Base-by-base conservation (phyloP, 2,113 vertebrate genomes). In the Oceanodroma tethys region DNA sequence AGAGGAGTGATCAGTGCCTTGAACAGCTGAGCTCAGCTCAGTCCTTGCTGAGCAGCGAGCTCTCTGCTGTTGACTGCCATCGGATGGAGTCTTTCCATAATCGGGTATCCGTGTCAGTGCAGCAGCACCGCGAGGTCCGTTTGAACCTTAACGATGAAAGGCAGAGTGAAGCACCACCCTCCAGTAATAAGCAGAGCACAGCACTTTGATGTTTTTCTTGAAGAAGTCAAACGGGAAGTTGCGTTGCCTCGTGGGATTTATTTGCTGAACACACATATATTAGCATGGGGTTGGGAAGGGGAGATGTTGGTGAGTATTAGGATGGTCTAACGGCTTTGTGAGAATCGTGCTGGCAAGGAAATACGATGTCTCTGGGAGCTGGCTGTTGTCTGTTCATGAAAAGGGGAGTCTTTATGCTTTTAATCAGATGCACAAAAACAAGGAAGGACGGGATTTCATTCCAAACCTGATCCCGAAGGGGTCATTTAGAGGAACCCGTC, bases 151-250 rank as follows among this genome's bases (percentile, higher is more conserved):
- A 1, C 7, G 53, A 70, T 83, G 67, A 92, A 76, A 88, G 58
- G 56, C 62, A 53, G 81, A 59, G 48, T 16, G 71, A 93, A 75
- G 30, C 85, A 55, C 4, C 27, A 23, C 43, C n/a, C 81, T 68
- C 58, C 2, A 11, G 82, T 53, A 43, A 70, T 11, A 4, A 78
- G 67, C 86, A 91, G 68, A 81, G 56, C 2, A 1, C 42, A 21
- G 18, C n/a, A 22, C 53, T 94, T 90, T 68, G 78, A 60, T 79
- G 62, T 71, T 93, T 79, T 74, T n/a, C 52, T n/a, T 76, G 40
- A 42, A 63, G 71, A 91, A 85, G 81, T 56, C 66, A 53, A 43
- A 38, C 0, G 40, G 11, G 50, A 63, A 59, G 27, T 52, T 67
- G 56, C 0, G 1, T 10, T n/a, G 67, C 11, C 36, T 81, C 4